These are phyloP conservation scores for Mechanitis mazaeus DNA, from an alignment of 2,888 invertebrate species.

Conservation along the genomic window DNA sequence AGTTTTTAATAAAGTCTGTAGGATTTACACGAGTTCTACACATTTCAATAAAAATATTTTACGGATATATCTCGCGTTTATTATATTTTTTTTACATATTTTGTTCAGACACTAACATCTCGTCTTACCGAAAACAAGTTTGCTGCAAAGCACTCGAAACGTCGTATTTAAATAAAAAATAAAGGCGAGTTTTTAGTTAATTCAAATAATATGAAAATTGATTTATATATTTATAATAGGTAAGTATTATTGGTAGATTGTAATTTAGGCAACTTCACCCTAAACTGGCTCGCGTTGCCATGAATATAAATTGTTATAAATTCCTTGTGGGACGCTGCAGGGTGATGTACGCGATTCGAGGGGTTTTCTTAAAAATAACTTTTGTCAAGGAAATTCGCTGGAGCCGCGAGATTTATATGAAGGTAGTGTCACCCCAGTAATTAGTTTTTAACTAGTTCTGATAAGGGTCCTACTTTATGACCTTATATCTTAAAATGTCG, in stretches of 20 bases:
- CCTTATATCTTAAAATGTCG: conserved; percentile 36
- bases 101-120: too few relatives aligned
- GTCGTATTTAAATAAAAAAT: too few relatives aligned
- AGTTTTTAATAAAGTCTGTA: too few relatives aligned
- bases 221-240: conserved; percentile 5
- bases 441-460: conserved; percentile 78
- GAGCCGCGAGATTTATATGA: conserved; percentile 71
- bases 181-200: too few relatives aligned
- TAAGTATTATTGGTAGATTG: conserved; percentile 56
- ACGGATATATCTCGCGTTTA: too few relatives aligned
- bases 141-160: too few relatives aligned
- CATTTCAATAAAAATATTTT: too few relatives aligned
- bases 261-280: conserved; percentile 68
- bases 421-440: conserved; percentile 76
- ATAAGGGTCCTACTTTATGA: conserved; percentile 73
- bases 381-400: conserved; percentile 75
- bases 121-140: too few relatives aligned
- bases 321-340: conserved; percentile 57
- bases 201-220: neutral
- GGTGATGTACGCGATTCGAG: conserved; percentile 56
- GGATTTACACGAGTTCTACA: too few relatives aligned
- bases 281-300: conserved; percentile 73
- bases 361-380: conserved; percentile 77
- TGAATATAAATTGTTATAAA: conserved; percentile 80
- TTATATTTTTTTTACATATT: too few relatives aligned